phyloP scores from a whole-genome alignment of 2,888 invertebrate genomes.

The Harmothoe impar region DNA sequence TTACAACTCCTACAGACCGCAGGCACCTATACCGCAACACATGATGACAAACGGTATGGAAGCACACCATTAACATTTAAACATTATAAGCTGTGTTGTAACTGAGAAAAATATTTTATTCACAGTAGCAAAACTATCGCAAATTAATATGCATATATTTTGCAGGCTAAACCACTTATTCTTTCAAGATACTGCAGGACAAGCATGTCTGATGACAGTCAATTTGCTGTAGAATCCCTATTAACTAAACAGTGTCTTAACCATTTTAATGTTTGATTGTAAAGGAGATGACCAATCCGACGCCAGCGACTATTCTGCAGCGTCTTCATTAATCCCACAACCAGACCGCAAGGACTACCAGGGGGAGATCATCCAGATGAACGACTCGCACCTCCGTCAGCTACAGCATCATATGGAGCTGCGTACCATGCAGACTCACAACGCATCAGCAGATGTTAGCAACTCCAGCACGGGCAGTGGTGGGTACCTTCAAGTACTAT shows the following conservation, averaged over 20 bases:
- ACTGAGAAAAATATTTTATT: too few species aligned
- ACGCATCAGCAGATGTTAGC: slow-evolving; percentile 8
- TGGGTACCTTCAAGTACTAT: neutral
- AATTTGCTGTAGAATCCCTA: too few species aligned
- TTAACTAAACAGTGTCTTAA: too few species aligned
- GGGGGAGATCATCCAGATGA: slow-evolving; percentile 66
- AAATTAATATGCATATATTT: too few species aligned
- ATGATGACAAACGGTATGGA: slow-evolving; percentile 51
- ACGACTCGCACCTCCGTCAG: slow-evolving; percentile 64
- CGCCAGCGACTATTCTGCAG: slow-evolving; percentile 63
- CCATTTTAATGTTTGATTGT: too few species aligned
- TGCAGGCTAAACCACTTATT: too few species aligned
- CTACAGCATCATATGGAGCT: slow-evolving; percentile 63
- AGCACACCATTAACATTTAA: too few species aligned
- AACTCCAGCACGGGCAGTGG: slow-evolving; percentile 6
- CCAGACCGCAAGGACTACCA: slow-evolving; percentile 70
- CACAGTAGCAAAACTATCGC: too few species aligned
- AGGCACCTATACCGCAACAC: slow-evolving; percentile 23
- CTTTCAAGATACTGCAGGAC: too few species aligned
- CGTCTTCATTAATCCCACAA: slow-evolving; percentile 73
- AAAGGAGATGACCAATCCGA: slow-evolving; percentile 66
- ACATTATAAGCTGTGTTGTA: too few species aligned
- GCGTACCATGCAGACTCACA: neutral
- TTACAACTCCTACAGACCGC: slow-evolving; percentile 31
- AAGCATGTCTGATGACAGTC: too few species aligned